Conservation (phyloP, 2,888 invertebrate genomes). For the Metellina segmentata region DNA sequence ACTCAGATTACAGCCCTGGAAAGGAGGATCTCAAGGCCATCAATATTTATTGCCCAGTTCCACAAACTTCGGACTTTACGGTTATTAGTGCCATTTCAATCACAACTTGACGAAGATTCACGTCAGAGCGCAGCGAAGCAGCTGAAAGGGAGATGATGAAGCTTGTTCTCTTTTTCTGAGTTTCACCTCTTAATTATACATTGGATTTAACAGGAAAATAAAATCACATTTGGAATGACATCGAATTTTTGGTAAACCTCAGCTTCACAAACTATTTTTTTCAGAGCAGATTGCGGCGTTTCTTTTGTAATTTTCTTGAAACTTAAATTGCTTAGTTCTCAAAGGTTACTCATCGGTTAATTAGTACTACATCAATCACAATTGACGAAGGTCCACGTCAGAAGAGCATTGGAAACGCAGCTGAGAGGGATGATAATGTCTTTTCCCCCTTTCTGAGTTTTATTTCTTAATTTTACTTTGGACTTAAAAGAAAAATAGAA, state of each 20-base stretch:
- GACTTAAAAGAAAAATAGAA: not conserved
- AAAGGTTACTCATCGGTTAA: too few species aligned
- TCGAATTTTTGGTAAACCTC: too few species aligned
- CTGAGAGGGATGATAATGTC: not conserved
- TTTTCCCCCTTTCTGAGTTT: not conserved
- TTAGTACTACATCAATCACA: not conserved
- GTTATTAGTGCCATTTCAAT: slow-evolving; percentile 27
- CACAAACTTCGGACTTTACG: slow-evolving; percentile 13
- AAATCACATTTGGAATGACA: too few species aligned
- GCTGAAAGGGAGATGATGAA: not conserved
- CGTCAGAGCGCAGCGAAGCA: not conserved
- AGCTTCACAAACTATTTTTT: too few species aligned
- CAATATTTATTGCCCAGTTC: slow-evolving; percentile 40
- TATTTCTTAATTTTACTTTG: not conserved
- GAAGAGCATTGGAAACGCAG: not conserved
- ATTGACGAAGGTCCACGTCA: not conserved
- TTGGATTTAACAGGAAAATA: not conserved
- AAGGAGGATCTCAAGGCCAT: slow-evolving; percentile 25
- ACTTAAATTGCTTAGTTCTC: too few species aligned
- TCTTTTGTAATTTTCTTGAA: too few species aligned
- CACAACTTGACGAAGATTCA: slow-evolving; percentile 12
- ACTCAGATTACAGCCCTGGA: slow-evolving; percentile 42
- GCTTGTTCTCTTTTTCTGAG: not conserved
- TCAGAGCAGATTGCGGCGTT: too few species aligned
- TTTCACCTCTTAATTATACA: not conserved